These are phyloP conservation scores for Pyrochroa serraticornis DNA, from an alignment of 2,888 invertebrate genomes.

Conservation along the genomic window DNA sequence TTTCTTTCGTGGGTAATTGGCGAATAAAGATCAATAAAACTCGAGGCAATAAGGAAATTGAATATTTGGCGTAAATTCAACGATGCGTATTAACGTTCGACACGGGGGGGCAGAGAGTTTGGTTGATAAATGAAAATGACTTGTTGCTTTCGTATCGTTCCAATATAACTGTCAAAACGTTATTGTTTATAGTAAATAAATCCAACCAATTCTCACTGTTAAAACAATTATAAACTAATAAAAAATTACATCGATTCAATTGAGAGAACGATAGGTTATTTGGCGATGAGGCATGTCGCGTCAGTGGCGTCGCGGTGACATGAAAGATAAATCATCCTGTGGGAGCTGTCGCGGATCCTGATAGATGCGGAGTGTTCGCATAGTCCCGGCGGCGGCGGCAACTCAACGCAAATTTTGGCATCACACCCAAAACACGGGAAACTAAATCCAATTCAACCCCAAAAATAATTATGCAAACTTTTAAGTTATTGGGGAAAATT, in stretches of 20 bases:
- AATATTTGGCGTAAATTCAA: constrained; percentile 10
- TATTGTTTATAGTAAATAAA: constrained; percentile 47
- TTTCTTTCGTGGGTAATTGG: constrained; percentile 27
- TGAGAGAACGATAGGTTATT: constrained; percentile 51
- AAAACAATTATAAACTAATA: constrained; percentile 39
- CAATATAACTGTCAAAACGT: constrained; percentile 37
- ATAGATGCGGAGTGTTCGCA: constrained; percentile 44
- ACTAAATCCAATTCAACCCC: too few relatives aligned
- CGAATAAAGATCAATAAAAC: constrained; percentile 29
- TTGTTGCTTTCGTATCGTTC: constrained; percentile 40
- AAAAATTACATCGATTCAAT: constrained; percentile 46
- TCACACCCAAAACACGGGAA: too few relatives aligned
- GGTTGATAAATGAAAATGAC: constrained; percentile 35
- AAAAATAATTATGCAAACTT: constrained; percentile 1
- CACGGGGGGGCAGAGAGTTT: constrained; percentile 4
- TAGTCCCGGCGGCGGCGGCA: constrained; percentile 7
- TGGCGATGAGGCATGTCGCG: constrained; percentile 52
- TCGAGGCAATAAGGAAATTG: constrained; percentile 24
- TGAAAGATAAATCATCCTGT: constrained; percentile 48
- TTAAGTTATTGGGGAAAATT: neutral
- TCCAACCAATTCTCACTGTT: constrained; percentile 37
- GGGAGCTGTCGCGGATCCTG: constrained; percentile 46
- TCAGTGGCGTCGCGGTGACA: constrained; percentile 49
- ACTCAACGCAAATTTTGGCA: neutral
- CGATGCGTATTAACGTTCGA: constrained; percentile 9